Evolutionary conservation across 1,140 invertebrate species (phyloP).

Genomic region (Brachionus koreanus): DNA sequence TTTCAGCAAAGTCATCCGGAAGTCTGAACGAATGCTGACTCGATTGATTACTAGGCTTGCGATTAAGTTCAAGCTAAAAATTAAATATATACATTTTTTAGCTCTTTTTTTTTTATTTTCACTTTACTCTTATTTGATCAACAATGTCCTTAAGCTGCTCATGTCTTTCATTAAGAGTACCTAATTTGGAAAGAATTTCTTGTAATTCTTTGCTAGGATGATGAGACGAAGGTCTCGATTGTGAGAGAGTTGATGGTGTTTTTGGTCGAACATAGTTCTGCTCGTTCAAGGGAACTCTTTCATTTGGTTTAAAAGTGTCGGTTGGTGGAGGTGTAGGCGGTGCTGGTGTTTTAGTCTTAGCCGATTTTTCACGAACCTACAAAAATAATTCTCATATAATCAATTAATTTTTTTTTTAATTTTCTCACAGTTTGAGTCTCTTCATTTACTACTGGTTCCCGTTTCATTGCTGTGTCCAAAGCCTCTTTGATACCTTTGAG

Average conservation of each 20-base stretch:
- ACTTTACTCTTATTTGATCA: conserved; percentile 44
- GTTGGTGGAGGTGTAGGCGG: background rate
- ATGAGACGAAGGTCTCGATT: conserved; percentile 44
- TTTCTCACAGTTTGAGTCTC: conserved; percentile 14
- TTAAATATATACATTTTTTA: background rate
- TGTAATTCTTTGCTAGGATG: conserved; percentile 48
- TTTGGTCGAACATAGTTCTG: background rate
- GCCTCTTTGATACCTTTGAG: conserved; percentile 30
- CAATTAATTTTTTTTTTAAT: background rate
- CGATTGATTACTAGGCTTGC: background rate
- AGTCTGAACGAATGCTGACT: background rate
- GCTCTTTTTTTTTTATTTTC: background rate
- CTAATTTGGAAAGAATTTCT: conserved; percentile 51
- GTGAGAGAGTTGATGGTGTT: conserved; percentile 45
- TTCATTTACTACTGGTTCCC: conserved; percentile 1
- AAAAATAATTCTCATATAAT: background rate
- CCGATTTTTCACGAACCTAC: background rate
- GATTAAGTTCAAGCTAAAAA: background rate
- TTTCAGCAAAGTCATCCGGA: conserved; percentile 50
- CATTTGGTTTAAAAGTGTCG: background rate
- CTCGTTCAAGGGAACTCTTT: background rate
- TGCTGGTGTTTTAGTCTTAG: background rate
- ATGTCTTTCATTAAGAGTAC: conserved; percentile 48
- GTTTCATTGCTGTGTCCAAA: background rate
- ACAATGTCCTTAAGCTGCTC: conserved; percentile 48